These are phyloP conservation scores for Sebastes schlegelii DNA, from an alignment of 2,113 vertebrate genomes.

Conservation along the genomic window DNA sequence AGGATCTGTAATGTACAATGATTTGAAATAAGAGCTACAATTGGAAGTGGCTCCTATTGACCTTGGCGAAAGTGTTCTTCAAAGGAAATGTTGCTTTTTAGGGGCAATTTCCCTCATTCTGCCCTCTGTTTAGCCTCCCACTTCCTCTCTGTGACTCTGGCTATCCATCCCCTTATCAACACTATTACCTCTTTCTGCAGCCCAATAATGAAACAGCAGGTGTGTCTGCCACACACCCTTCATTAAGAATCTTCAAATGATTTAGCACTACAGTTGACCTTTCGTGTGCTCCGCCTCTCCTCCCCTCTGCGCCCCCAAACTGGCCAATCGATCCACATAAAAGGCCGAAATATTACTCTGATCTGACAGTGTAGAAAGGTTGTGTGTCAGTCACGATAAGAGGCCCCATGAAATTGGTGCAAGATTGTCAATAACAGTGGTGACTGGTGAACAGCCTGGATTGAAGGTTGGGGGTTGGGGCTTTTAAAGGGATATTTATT, in stretches of 20 bases:
- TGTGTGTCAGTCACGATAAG: slow-evolving; percentile 82
- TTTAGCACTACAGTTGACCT: slow-evolving; percentile 82
- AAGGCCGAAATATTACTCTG: slow-evolving; percentile 85
- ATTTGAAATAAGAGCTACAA: slow-evolving; percentile 60
- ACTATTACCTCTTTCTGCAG: slow-evolving; percentile 47
- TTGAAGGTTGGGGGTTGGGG: slow-evolving; percentile 27
- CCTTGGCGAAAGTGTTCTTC: slow-evolving; percentile 62
- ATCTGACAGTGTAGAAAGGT: slow-evolving; percentile 85
- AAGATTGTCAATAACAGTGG: slow-evolving; percentile 79
- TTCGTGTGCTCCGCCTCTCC: slow-evolving; percentile 72
- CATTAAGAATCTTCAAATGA: slow-evolving; percentile 83
- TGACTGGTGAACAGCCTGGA: slow-evolving; percentile 44
- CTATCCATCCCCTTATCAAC: slow-evolving; percentile 54
- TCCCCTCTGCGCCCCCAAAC: slow-evolving; percentile 71
- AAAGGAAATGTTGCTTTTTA: slow-evolving; percentile 58
- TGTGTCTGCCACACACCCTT: slow-evolving; percentile 78
- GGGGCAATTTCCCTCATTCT: slow-evolving; percentile 43
- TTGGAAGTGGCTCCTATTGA: slow-evolving; percentile 58
- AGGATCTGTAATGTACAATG: slow-evolving; percentile 52
- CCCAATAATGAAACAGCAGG: slow-evolving; percentile 77
- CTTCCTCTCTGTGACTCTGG: slow-evolving; percentile 3
- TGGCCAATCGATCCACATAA: slow-evolving; percentile 81
- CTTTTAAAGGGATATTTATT: slow-evolving; percentile 13
- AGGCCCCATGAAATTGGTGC: slow-evolving; percentile 80
- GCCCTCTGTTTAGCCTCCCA: slow-evolving; percentile 36